Base-by-base conservation (phyloP, 2,797 vertebrate genomes). In the Lycodopsis pacificus region DNA sequence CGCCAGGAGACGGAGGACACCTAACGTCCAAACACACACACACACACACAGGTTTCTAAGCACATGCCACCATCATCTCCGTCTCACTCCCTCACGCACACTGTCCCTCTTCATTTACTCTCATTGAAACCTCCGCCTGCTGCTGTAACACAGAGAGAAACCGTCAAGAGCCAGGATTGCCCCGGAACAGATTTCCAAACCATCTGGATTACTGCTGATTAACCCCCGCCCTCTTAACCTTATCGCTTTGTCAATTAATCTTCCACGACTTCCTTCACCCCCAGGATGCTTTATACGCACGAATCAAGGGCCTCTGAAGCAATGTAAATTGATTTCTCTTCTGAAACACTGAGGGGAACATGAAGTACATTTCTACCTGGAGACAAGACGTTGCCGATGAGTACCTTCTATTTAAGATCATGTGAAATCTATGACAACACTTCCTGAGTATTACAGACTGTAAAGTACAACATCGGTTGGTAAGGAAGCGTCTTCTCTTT, bases 1-100 rank as follows among this genome's bases (percentile, higher is more conserved):
- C 61, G 48, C 68, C 74, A 63, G 56, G 53, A 71, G 72, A 34
- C 72, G 69, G 72, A 80, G 75, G 76, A 81, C 74, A 76, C 51
- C 14, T 10, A 12, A 66, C 5, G 13, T 32, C 57, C 63, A 76
- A 27, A 76, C 66, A 76, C 42, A 44, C 25, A 25, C 25, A 76
- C 66, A 76, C 42, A 15, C 42, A 15, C 14, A 44, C 42, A 44
- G 42, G 42, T 44, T 15, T 5, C 42, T 44, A 44, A 44, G 5
- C 42, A 44, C 42, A 44, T 17, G 14, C 13, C 42, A 2, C 69
- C 25, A 30, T 51, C 49, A 12, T 51, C 36, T 25, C 17, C 2
- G 30, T 17, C 7, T 12, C 58, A 4, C 17, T 19, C 53, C 8
- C 40, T 17, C 36, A 14, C 40, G 66, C 34, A 73, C 76, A 59